phyloP scores from a whole-genome alignment of 2,113 vertebrate species.

The Tetrax tetrax region DNA sequence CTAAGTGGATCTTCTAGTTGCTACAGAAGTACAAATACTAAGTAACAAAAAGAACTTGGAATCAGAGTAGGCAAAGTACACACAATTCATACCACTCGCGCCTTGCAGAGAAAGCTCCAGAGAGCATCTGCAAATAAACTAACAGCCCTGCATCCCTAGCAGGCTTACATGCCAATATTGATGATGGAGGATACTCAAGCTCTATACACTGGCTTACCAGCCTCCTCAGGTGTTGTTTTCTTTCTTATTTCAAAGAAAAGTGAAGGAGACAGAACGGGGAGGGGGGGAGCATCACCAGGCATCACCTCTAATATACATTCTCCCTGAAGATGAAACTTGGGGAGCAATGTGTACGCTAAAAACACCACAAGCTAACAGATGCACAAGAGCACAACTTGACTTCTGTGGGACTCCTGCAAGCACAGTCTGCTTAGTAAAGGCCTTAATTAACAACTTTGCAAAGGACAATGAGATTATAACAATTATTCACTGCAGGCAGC shows the following conservation, averaged over 20 bases:
- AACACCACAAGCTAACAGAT: conserved; percentile 26
- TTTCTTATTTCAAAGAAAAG: not conserved
- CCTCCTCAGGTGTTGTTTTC: not conserved
- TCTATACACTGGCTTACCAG: not conserved
- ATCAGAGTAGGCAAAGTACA: conserved; percentile 8
- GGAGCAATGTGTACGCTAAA: not conserved
- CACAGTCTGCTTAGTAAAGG: conserved; percentile 55
- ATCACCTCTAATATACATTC: not conserved
- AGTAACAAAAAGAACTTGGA: conserved; percentile 18
- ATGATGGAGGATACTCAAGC: not conserved
- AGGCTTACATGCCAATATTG: not conserved
- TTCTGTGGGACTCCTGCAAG: conserved; percentile 53
- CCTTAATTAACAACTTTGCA: conserved; percentile 68
- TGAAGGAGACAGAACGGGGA: not conserved
- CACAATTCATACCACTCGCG: conserved; percentile 29
- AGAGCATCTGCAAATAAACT: conserved; percentile 22
- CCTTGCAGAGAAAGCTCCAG: conserved; percentile 29
- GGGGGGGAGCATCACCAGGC: not conserved
- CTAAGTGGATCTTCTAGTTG: conserved; percentile 10
- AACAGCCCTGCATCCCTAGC: not conserved
- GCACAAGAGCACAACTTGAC: conserved; percentile 15
- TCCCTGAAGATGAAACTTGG: not conserved
- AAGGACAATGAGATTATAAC: conserved; percentile 71
- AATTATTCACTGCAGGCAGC: conserved; percentile 65
- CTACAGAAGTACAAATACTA: conserved; percentile 52